phyloP scores from a whole-genome alignment of 2,888 invertebrate species.

The Calameuta filiformis region DNA sequence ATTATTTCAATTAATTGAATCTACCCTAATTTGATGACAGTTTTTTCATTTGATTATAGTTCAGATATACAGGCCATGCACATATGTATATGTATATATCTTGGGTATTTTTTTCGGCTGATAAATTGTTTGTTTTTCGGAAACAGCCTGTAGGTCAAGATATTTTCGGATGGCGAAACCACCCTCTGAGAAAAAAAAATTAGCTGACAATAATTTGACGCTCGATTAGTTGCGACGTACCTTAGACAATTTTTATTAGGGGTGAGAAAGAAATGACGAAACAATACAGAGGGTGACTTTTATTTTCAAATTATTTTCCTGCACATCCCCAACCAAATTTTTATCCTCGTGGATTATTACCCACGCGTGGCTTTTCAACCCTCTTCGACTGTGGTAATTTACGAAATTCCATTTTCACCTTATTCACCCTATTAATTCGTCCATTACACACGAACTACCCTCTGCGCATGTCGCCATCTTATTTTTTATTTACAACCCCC shows the following conservation, averaged over 20 bases:
- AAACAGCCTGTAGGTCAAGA: background rate
- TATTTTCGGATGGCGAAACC: background rate
- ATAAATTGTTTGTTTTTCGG: background rate
- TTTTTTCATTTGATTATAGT: slow-evolving; percentile 34
- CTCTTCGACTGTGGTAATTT: background rate
- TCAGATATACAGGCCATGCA: background rate
- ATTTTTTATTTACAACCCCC: background rate
- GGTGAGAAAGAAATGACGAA: too few relatives aligned
- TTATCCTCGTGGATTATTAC: too few relatives aligned
- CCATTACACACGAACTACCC: background rate
- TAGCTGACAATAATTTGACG: background rate
- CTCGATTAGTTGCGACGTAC: too few relatives aligned
- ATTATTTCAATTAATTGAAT: background rate
- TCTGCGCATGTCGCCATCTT: background rate
- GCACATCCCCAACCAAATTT: background rate
- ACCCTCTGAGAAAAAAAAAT: background rate
- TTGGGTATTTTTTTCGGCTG: background rate
- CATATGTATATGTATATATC: background rate
- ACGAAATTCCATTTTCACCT: background rate
- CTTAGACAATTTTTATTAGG: too few relatives aligned
- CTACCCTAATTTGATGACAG: slow-evolving; percentile 33
- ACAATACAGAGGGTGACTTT: background rate
- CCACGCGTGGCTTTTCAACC: background rate
- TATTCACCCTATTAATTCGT: background rate
- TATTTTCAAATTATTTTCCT: background rate